A percentile compares a stretch with the other conserved stretches of the same genome.
Conservation (phyloP, 2,113 vertebrate species). For the Saguinus imperator region DNA sequence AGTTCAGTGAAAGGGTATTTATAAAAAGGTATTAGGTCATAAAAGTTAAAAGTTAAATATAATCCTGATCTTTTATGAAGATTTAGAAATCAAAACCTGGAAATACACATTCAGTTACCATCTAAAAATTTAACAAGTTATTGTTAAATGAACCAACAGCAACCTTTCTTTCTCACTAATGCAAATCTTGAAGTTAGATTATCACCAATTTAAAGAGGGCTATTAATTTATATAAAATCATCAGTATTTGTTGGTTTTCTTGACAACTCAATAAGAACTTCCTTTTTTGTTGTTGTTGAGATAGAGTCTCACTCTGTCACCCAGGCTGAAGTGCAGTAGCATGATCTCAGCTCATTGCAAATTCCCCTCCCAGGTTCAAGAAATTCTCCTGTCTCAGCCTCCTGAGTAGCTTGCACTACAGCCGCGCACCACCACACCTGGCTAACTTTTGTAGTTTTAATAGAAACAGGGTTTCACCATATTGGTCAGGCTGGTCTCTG, state of each 20-base stretch:
- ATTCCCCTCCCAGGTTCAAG: too few relatives aligned
- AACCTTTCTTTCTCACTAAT: neutral
- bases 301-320: too few relatives aligned
- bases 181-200: neutral
- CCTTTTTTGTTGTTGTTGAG: too few relatives aligned
- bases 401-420: too few relatives aligned
- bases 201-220: neutral
- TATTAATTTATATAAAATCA: neutral
- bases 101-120: neutral
- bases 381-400: too few relatives aligned
- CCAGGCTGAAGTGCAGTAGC: too few relatives aligned
- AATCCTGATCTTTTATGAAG: neutral
- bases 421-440: too few relatives aligned
- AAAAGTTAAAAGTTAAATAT: neutral
- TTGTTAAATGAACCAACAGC: neutral
- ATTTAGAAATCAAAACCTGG: neutral
- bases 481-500: too few relatives aligned
- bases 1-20: neutral
- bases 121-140: neutral
- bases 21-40: neutral
- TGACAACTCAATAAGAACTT: too few relatives aligned
- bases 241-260: neutral
- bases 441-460: too few relatives aligned
- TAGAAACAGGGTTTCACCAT: too few relatives aligned
- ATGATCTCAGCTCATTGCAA: too few relatives aligned